phyloP scores from a whole-genome alignment of 2,797 vertebrate genomes.

The Semaprochilodus insignis region DNA sequence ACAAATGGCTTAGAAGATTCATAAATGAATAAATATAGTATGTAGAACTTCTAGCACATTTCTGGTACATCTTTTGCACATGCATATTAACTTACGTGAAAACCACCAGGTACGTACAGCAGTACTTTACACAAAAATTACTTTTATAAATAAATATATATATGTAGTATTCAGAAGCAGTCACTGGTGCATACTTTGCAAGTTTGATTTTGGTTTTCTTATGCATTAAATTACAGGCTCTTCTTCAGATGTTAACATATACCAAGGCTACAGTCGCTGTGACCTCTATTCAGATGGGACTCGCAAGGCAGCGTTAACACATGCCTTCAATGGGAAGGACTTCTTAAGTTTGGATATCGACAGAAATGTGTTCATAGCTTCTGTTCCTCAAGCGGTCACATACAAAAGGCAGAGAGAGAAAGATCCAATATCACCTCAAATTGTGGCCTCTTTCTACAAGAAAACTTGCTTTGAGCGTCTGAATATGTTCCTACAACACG shows the following conservation, averaged over 20 bases:
- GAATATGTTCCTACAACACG: not conserved
- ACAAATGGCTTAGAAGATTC: too few relatives aligned
- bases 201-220: not conserved
- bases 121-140: too few relatives aligned
- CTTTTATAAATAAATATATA: too few relatives aligned
- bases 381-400: not conserved
- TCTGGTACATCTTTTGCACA: too few relatives aligned
- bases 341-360: constrained; percentile 29
- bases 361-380: not conserved
- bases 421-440: not conserved
- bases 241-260: not conserved
- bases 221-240: not conserved
- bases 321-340: constrained; percentile 25
- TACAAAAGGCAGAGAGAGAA: constrained; percentile 5
- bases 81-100: too few relatives aligned
- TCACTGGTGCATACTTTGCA: too few relatives aligned
- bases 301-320: not conserved
- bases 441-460: not conserved
- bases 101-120: too few relatives aligned
- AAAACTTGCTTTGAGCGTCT: constrained; percentile 8
- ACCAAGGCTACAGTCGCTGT: constrained; percentile 30
- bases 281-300: constrained; percentile 25
- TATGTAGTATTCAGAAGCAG: too few relatives aligned
- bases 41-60: too few relatives aligned
- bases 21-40: too few relatives aligned